phyloP scores from a whole-genome alignment of 2,113 vertebrate genomes.

The Myrmecophaga tridactyla region DNA sequence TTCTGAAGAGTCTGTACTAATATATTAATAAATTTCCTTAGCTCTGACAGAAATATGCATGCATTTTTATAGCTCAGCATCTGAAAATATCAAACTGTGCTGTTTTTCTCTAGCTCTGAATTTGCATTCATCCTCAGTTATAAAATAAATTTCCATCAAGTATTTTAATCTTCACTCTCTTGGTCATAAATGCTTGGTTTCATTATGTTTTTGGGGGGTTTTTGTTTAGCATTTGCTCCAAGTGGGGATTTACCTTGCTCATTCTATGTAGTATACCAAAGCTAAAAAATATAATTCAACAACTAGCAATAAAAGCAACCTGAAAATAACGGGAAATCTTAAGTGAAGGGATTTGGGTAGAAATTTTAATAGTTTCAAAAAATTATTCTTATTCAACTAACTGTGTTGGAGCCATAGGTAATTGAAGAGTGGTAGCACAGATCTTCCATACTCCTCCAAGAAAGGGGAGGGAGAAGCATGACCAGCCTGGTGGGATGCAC shows the following conservation, averaged over 20 bases:
- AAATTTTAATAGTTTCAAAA: background rate
- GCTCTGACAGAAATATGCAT: background rate
- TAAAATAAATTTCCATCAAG: background rate
- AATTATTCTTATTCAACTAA: background rate
- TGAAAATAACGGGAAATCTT: background rate
- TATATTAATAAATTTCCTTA: background rate
- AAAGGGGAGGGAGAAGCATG: too few relatives aligned
- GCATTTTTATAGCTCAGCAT: background rate
- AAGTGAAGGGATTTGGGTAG: background rate
- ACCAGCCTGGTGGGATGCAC: rapidly evolving
- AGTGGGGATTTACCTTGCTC: background rate
- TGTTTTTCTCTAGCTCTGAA: background rate
- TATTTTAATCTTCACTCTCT: background rate
- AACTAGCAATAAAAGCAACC: background rate
- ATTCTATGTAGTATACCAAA: background rate
- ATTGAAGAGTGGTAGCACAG: background rate
- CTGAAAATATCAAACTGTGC: background rate
- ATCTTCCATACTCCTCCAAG: rapidly evolving
- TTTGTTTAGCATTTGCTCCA: conserved; percentile 4
- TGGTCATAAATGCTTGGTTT: conserved; percentile 10
- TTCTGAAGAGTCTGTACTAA: background rate
- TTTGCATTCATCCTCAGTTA: background rate
- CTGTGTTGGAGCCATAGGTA: background rate
- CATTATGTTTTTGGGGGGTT: background rate
- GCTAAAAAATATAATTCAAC: conserved; percentile 25